These are phyloP conservation scores for Aplochiton taeniatus DNA, from an alignment of 2,797 vertebrate genomes.

Conservation along the genomic window DNA sequence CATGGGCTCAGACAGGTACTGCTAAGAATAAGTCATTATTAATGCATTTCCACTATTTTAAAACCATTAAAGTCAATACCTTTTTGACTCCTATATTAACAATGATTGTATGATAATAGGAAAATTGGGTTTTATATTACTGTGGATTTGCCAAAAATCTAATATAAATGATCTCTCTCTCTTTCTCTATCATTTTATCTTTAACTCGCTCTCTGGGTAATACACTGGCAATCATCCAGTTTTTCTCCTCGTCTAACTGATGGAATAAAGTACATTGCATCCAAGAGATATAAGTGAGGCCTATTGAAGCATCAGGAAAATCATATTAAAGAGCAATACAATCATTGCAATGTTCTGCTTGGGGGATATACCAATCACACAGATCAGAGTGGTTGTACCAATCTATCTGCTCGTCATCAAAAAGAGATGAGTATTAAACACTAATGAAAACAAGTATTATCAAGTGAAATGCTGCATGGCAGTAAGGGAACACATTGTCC, in stretches of 20 bases:
- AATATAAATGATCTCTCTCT: conserved; percentile 53
- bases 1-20: conserved; percentile 55
- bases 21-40: conserved; percentile 42
- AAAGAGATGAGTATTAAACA: too few species aligned
- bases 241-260: conserved; percentile 17
- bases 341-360: too few species aligned
- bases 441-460: too few species aligned
- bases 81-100: conserved; percentile 61
- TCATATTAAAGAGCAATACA: too few species aligned
- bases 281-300: conserved; percentile 16
- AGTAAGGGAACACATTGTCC: not conserved
- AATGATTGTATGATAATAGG: conserved; percentile 60
- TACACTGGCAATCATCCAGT: conserved; percentile 48
- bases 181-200: conserved; percentile 20
- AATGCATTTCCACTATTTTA: conserved; percentile 60
- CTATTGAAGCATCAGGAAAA: not conserved
- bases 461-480: too few species aligned
- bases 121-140: conserved; percentile 50
- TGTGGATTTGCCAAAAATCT: conserved; percentile 48
- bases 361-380: too few species aligned
- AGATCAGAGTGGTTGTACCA: too few species aligned
- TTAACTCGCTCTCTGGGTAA: too few species aligned
- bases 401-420: too few species aligned
- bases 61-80: conserved; percentile 59
- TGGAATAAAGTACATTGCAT: conserved; percentile 12